Evolutionary conservation across 2,797 vertebrate genomes (phyloP).

Genomic region (Coracias cyanogaster): DNA sequence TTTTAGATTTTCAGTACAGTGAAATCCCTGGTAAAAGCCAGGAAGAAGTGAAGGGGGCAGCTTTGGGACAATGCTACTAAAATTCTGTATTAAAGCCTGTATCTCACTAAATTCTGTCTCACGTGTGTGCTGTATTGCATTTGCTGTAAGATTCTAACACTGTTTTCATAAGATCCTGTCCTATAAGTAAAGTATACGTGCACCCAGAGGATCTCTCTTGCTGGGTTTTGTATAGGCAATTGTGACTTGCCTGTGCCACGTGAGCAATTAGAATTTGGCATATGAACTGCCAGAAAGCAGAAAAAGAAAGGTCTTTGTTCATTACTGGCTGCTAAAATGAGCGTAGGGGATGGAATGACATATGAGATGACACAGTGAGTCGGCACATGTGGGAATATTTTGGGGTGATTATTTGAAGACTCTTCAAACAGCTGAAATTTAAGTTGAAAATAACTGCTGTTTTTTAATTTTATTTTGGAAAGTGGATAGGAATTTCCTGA

Average conservation of each 20-base stretch:
- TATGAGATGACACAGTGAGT: background rate
- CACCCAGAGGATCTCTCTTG: background rate
- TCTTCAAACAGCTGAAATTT: background rate
- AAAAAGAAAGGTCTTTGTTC: constrained; percentile 49
- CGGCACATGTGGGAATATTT: constrained; percentile 47
- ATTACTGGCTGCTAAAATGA: background rate
- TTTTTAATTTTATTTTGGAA: background rate
- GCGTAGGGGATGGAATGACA: constrained; percentile 8
- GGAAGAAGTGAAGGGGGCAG: background rate
- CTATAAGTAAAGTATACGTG: background rate
- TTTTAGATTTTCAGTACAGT: background rate
- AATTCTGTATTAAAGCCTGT: background rate
- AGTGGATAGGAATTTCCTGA: background rate
- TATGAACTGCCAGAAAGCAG: background rate
- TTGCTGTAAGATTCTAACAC: background rate
- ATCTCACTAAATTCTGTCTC: background rate
- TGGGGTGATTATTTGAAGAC: background rate
- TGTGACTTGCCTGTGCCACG: constrained; percentile 1
- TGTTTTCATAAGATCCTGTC: background rate
- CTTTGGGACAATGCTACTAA: background rate
- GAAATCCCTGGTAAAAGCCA: background rate
- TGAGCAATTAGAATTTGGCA: background rate
- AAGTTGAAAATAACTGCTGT: background rate
- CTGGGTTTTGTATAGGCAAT: background rate
- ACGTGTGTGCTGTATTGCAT: background rate